Evolutionary conservation across 2,888 invertebrate genomes (phyloP).

Genomic region (Allygus modestus): DNA sequence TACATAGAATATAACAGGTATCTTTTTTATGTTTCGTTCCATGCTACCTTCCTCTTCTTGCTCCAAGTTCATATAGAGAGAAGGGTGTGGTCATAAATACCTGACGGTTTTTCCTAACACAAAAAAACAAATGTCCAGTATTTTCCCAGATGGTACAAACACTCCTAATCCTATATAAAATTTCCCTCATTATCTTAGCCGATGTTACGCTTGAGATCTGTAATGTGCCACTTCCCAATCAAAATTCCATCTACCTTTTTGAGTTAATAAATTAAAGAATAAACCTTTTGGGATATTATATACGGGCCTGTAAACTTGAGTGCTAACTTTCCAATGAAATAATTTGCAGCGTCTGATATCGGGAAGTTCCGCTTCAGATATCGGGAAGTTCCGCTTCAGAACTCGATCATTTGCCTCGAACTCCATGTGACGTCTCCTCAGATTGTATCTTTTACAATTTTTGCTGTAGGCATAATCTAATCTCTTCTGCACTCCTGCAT

Average conservation of each 20-base stretch:
- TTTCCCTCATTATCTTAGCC: slow-evolving; percentile 30
- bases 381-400: slow-evolving; percentile 30
- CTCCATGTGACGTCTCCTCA: slow-evolving; percentile 42
- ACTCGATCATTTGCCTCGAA: slow-evolving; percentile 30
- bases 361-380: slow-evolving; percentile 42
- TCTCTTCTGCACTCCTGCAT: neutral
- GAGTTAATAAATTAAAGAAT: slow-evolving; percentile 66
- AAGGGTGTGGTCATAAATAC: no score
- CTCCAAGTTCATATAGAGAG: no score
- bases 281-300: slow-evolving; percentile 57
- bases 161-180: slow-evolving; percentile 11
- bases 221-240: slow-evolving; percentile 65
- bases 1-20: no score
- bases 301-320: slow-evolving; percentile 65
- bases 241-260: slow-evolving; percentile 1
- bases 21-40: no score
- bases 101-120: no score
- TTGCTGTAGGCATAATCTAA: neutral
- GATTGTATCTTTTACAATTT: slow-evolving; percentile 46
- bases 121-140: no score
- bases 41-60: no score
- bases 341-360: slow-evolving; percentile 63
- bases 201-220: slow-evolving; percentile 58
- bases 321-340: slow-evolving; percentile 65
- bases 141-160: slow-evolving; percentile 20